Conservation (phyloP, 1,140 invertebrate species). For the Hylyphantes graminicola region DNA sequence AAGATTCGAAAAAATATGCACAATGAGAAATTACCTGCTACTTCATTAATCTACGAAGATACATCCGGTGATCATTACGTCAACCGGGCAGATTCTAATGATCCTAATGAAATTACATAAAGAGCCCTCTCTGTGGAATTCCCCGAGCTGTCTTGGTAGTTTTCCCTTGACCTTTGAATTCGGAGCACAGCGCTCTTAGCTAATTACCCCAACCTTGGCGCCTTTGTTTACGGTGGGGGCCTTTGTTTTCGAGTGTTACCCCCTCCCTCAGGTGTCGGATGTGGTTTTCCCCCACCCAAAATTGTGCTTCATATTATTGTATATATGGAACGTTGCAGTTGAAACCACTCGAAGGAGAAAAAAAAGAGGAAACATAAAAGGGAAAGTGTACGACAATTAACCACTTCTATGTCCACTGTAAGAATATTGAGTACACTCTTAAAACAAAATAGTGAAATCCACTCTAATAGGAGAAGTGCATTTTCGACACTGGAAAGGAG, state of each 20-base stretch:
- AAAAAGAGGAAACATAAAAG: too few species aligned
- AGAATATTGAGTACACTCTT: too few species aligned
- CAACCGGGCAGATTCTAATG: slow-evolving; percentile 13
- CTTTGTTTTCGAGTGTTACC: slow-evolving; percentile 4
- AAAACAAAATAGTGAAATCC: too few species aligned
- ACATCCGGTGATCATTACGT: slow-evolving; percentile 24
- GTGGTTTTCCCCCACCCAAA: slow-evolving; percentile 13
- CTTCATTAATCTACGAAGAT: neutral
- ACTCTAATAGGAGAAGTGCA: too few species aligned
- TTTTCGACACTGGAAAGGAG: too few species aligned
- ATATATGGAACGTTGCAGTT: too few species aligned
- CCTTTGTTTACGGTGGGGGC: slow-evolving; percentile 15
- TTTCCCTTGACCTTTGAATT: slow-evolving; percentile 44
- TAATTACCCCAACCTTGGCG: slow-evolving; percentile 52
- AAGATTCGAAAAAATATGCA: too few species aligned
- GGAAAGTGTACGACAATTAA: too few species aligned
- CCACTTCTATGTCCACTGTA: too few species aligned
- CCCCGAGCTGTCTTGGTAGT: slow-evolving; percentile 14
- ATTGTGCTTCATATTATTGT: too few species aligned
- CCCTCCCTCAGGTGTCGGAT: neutral
- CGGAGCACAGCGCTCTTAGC: slow-evolving; percentile 28
- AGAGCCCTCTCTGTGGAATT: slow-evolving; percentile 19
- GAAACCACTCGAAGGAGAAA: too few species aligned
- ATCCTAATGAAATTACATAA: slow-evolving; percentile 36
- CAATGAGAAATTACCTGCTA: too few species aligned